Evolutionary conservation across 2,113 vertebrate genomes (phyloP).

Genomic region (Cricetomys ansorgei): DNA sequence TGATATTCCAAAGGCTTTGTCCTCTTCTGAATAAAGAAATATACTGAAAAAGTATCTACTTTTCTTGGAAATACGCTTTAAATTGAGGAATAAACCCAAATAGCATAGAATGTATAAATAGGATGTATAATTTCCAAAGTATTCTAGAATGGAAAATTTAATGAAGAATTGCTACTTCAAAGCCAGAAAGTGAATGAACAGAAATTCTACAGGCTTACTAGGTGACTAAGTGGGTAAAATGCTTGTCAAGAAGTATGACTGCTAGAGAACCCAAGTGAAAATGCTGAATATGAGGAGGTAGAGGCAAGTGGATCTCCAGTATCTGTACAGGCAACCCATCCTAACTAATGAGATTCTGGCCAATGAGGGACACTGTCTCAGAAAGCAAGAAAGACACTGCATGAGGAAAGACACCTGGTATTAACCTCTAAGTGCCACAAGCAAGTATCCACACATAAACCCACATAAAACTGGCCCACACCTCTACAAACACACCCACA

Average conservation of each 20-base stretch:
- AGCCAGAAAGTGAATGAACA: background rate
- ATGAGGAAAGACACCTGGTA: no score
- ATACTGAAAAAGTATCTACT: background rate
- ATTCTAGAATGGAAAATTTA: background rate
- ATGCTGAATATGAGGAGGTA: background rate
- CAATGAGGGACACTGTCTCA: no score
- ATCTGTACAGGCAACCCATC: no score
- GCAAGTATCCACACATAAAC: no score
- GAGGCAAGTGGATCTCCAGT: background rate
- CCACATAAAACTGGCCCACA: no score
- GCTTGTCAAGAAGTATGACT: background rate
- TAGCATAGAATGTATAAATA: background rate
- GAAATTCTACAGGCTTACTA: background rate
- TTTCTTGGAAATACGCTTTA: background rate
- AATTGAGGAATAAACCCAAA: background rate
- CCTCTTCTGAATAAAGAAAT: background rate
- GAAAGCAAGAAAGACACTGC: no score
- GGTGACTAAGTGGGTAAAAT: background rate
- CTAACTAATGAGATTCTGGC: no score
- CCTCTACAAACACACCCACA: no score
- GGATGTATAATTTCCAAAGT: background rate
- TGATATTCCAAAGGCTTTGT: background rate
- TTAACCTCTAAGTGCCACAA: no score
- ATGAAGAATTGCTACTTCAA: background rate
- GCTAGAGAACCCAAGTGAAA: no score